Base-by-base conservation (phyloP, 2,888 invertebrate species). In the Pardosa pseudoannulata region DNA sequence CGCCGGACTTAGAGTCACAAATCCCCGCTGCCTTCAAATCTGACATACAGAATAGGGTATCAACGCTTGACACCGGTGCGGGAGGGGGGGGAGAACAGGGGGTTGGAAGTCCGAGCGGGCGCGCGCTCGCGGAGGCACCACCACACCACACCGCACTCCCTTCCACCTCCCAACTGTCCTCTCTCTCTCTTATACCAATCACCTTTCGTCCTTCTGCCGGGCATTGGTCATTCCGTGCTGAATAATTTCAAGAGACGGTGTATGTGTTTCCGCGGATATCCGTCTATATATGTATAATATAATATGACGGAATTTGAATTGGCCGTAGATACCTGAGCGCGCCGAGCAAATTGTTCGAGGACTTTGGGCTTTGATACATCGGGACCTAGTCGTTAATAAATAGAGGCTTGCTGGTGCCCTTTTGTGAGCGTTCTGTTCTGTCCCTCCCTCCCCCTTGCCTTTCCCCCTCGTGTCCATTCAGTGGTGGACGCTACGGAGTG, bases 281-380 rank as follows among this genome's bases (percentile, higher is more conserved):
- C 78, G 78, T 83, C 65, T 83, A 83, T 83, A n/a, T n/a, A 83
- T 83, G 83, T 83, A 83, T 83, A 78, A 83, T 83, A 83, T 83
- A 83, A 83, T 83, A 83, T 83, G 83, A 70, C 81, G 65, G 71
- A 71, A 71, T 71, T 71, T 71, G 71, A 71, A 71, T 71, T 41
- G 39, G 39, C 16, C 19, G 41, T 29, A 46, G 31, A 62, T 73
- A 36, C 71, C 32, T 19, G 11, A 46, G 62, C 62, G 62, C 62
- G 62, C 19, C 31, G 11, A 41, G 71, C 80, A 80, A 80, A 80
- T 80, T 80, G 80, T 80, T 80, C 76, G 46, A 36, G 65, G 76
- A 73, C 73, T 73, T 72, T 72, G 75, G n/a, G 71, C 82, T 82
- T 83, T 83, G 83, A 83, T 83, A 83, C 76, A 83, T 76, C 76